These are phyloP conservation scores for Monoplex corrugatus DNA, from an alignment of 2,888 invertebrate species.

Conservation along the genomic window DNA sequence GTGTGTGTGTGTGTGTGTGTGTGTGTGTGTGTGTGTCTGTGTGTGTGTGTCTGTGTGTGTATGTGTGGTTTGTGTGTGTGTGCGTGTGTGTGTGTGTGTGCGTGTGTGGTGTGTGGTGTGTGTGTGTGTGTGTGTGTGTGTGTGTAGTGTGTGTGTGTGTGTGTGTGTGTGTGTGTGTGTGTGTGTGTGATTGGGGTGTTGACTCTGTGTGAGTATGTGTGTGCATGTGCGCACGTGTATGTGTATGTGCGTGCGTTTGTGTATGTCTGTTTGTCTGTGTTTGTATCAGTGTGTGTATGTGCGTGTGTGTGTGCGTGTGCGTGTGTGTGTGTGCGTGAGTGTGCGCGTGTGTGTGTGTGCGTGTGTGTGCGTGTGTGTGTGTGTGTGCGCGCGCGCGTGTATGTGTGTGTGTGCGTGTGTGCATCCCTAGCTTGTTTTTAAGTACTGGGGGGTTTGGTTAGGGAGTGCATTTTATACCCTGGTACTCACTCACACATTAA, in stretches of 20 bases:
- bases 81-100: no score
- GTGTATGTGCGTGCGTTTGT: background rate
- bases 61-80: no score
- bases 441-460: no score
- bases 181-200: no score
- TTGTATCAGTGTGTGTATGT: constrained; percentile 12
- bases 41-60: no score
- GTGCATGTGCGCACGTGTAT: constrained; percentile 10
- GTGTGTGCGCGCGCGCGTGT: background rate
- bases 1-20: no score
- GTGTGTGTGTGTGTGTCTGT: no score
- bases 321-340: background rate
- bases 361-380: constrained; percentile 29
- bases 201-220: constrained; percentile 27
- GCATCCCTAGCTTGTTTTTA: no score
- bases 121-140: no score
- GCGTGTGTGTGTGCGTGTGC: background rate
- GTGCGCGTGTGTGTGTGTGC: constrained; percentile 20
- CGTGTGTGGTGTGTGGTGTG: no score
- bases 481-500: no score
- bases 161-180: constrained; percentile 30
- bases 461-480: no score
- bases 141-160: background rate
- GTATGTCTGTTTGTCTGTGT: constrained; percentile 12
- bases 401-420: constrained; percentile 20